Conservation (phyloP, 2,797 vertebrate species). For the Chaetodon trifasciatus region DNA sequence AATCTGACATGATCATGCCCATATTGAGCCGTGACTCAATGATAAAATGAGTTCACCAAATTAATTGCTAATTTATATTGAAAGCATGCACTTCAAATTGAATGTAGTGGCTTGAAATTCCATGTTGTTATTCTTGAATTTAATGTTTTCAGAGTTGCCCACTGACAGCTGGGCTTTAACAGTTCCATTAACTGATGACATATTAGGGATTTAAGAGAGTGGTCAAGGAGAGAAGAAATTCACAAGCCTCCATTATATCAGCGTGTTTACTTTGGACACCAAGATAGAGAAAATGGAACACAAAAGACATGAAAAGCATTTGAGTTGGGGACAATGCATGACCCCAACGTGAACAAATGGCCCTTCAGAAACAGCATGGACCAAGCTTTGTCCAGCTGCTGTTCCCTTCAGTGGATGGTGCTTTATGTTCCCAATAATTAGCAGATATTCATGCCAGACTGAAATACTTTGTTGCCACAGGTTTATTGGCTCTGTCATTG, state of each 20-base stretch:
- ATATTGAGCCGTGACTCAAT: conserved; percentile 4
- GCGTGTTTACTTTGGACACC: conserved; percentile 62
- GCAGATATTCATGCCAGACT: conserved; percentile 44
- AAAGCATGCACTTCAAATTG: background rate
- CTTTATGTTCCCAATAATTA: conserved; percentile 50
- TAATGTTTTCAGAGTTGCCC: background rate
- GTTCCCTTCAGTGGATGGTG: conserved; percentile 13
- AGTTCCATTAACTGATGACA: background rate
- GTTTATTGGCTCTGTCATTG: conserved; percentile 31
- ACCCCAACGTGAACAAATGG: conserved; percentile 55
- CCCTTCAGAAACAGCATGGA: conserved; percentile 57
- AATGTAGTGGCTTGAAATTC: background rate
- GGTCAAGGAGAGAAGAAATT: conserved; percentile 13
- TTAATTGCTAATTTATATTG: background rate
- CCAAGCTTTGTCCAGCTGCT: conserved; percentile 69
- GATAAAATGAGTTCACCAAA: conserved; percentile 3
- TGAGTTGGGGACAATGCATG: conserved; percentile 41
- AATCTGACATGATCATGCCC: conserved; percentile 13
- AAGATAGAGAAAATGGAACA: conserved; percentile 58
- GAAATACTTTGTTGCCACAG: conserved; percentile 43
- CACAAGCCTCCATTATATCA: conserved; percentile 16
- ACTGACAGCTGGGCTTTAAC: background rate
- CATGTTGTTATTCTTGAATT: background rate
- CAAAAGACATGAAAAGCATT: conserved; percentile 28
- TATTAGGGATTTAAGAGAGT: conserved; percentile 19